Percentiles rank a stretch among this genome's conserved stretches.
Evolutionary conservation across 2,797 vertebrate species (phyloP).

Genomic region (Alauda arvensis): DNA sequence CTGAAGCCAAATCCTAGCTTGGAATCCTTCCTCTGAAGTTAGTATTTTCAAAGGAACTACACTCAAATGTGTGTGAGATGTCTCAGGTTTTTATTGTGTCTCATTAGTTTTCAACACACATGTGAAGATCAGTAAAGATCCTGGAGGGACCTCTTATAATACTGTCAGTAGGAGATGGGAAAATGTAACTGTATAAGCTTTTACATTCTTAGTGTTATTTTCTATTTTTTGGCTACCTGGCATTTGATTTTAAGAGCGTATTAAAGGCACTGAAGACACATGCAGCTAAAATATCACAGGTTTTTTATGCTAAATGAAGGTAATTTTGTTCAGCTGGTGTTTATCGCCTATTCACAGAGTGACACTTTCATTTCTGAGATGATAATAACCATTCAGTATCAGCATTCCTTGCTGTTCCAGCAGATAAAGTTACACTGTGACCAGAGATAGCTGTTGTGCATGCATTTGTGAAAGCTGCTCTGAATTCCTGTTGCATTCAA

Average conservation of each 20-base stretch:
- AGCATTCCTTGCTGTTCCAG: background rate
- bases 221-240: background rate
- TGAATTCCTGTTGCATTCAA: background rate
- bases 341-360: background rate
- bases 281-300: background rate
- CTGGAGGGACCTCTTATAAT: background rate
- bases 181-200: background rate
- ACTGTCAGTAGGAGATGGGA: background rate
- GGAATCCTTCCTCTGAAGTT: background rate
- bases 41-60: background rate
- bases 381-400: background rate
- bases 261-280: background rate
- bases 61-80: background rate
- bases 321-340: background rate
- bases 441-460: background rate
- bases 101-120: background rate
- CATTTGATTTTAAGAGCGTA: background rate
- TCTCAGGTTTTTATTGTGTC: background rate
- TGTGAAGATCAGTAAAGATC: background rate
- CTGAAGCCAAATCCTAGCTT: background rate
- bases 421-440: background rate
- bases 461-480: background rate
- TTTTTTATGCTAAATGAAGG: background rate
- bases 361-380: background rate
- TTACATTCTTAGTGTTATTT: background rate